A percentile compares a stretch with the other conserved stretches of the same genome.
phyloP scores from a whole-genome alignment of 2,113 vertebrate species.

The Cynocephalus volans region DNA sequence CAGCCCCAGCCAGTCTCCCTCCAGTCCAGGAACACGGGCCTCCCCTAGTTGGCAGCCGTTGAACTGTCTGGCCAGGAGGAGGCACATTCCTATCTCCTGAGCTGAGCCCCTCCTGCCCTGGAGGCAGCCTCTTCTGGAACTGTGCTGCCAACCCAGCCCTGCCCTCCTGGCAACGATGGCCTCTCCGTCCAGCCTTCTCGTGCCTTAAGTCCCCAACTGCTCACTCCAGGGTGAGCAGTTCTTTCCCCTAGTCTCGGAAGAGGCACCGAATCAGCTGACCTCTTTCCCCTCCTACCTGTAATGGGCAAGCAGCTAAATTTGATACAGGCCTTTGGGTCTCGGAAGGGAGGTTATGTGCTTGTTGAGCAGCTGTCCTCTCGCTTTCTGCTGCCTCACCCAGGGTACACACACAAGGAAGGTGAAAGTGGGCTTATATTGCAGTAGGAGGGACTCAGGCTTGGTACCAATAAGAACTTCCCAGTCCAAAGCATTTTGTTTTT shows the following conservation, averaged over 20 bases:
- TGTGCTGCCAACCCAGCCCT: neutral
- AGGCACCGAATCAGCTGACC: neutral
- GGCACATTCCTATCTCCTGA: conserved; percentile 54
- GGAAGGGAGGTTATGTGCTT: neutral
- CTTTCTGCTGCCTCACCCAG: neutral
- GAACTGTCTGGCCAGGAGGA: neutral
- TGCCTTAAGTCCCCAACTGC: neutral
- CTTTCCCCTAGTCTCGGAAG: neutral
- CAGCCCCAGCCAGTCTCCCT: neutral
- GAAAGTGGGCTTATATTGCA: neutral
- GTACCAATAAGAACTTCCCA: neutral
- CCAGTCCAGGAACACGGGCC: neutral
- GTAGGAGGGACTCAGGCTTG: neutral
- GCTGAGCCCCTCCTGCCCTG: conserved; percentile 1
- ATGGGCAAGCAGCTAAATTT: neutral
- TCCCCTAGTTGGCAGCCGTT: neutral
- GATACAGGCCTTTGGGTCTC: neutral
- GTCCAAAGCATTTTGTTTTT: conserved; percentile 15
- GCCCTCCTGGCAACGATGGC: fast-evolving
- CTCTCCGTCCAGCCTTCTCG: neutral
- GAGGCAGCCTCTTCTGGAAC: neutral
- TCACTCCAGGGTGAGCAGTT: neutral
- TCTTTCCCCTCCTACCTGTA: neutral
- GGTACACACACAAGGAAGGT: neutral
- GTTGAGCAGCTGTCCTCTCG: neutral